These are phyloP conservation scores for Rhynchopsitta pachyrhyncha DNA, from an alignment of 2,113 vertebrate species.

Conservation along the genomic window DNA sequence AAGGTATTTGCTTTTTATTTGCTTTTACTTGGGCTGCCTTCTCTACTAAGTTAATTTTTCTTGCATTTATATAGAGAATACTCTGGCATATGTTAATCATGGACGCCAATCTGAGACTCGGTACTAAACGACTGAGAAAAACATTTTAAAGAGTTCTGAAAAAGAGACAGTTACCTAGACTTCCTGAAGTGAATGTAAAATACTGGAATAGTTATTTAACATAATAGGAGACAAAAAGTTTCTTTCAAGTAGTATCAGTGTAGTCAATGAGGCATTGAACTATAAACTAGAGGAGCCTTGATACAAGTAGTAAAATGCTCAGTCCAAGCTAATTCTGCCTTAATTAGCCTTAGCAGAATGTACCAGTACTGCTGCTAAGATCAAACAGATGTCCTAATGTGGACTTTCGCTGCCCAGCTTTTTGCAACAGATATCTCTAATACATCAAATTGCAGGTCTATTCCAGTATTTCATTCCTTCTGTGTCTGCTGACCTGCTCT, in stretches of 20 bases:
- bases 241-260: not conserved
- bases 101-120: not conserved
- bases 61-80: not conserved
- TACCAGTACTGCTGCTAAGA: not conserved
- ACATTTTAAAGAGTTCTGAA: not conserved
- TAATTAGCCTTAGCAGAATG: not conserved
- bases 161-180: not conserved
- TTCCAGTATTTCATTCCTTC: not conserved
- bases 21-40: too few species aligned
- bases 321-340: not conserved
- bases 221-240: not conserved
- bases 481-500: not conserved
- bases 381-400: not conserved
- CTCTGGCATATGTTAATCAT: not conserved
- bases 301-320: not conserved
- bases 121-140: not conserved
- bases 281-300: not conserved
- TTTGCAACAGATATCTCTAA: not conserved
- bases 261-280: not conserved
- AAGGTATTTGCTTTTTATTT: too few species aligned
- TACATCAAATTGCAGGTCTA: not conserved
- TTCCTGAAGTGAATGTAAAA: not conserved
- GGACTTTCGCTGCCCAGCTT: not conserved
- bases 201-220: not conserved
- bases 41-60: not conserved